Percentiles rank a stretch among this genome's conserved stretches.
phyloP scores from a whole-genome alignment of 2,888 invertebrate genomes.

The Heliconius cydno region DNA sequence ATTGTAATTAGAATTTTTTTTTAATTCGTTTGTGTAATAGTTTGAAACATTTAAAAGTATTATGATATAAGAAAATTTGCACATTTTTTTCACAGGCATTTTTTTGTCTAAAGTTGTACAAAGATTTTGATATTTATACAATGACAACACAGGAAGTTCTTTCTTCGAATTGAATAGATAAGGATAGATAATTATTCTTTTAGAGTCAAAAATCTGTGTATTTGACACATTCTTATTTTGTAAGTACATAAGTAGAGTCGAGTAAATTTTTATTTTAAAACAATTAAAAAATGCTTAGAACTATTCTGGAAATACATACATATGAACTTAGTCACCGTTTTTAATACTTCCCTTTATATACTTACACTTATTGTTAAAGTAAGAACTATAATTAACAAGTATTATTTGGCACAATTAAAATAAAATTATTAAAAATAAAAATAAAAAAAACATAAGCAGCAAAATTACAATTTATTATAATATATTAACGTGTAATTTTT shows the following conservation, averaged over 20 bases:
- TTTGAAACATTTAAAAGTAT: too few relatives aligned
- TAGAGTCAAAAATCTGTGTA: too few relatives aligned
- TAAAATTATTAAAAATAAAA: not conserved
- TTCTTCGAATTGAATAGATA: not conserved
- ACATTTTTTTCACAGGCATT: too few relatives aligned
- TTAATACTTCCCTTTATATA: not conserved
- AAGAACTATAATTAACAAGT: not conserved
- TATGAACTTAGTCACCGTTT: not conserved
- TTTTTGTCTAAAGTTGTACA: too few relatives aligned
- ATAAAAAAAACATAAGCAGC: not conserved
- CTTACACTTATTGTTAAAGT: not conserved
- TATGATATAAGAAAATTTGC: too few relatives aligned
- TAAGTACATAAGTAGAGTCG: too few relatives aligned
- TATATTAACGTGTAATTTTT: not conserved
- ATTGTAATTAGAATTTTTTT: constrained; percentile 8
- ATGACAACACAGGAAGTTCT: not conserved
- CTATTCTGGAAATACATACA: not conserved
- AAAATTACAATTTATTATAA: not conserved
- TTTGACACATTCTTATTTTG: too few relatives aligned
- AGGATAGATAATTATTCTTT: too few relatives aligned
- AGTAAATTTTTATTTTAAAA: too few relatives aligned
- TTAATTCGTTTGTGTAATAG: not conserved
- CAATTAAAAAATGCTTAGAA: too few relatives aligned
- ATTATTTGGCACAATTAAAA: not conserved
- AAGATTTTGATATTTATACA: too few relatives aligned